Evolutionary conservation across 2,888 invertebrate species (phyloP).

Genomic region (Beris chalybata): DNA sequence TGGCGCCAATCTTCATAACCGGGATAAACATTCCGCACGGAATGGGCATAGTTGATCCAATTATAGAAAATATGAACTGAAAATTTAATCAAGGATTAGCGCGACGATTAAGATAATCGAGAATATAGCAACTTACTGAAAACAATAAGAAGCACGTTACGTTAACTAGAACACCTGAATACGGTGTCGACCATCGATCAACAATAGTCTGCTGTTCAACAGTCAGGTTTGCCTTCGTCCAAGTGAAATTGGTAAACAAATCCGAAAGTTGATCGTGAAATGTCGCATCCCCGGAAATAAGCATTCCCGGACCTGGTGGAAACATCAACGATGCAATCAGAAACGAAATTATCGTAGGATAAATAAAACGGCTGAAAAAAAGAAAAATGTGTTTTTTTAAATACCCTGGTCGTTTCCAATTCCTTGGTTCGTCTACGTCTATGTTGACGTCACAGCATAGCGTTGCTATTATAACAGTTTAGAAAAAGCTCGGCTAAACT

Average conservation of each 20-base stretch:
- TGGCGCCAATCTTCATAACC: slow-evolving; percentile 95
- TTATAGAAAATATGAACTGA: slow-evolving; percentile 83
- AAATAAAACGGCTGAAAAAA: slow-evolving; percentile 80
- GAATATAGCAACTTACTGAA: slow-evolving; percentile 65
- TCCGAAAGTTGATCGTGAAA: slow-evolving; percentile 77
- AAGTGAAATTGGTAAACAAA: slow-evolving; percentile 94
- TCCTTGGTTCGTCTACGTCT: too few species aligned
- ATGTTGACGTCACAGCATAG: too few species aligned
- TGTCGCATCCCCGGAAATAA: slow-evolving; percentile 79
- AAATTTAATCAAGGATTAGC: slow-evolving; percentile 40
- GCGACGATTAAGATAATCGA: too few species aligned
- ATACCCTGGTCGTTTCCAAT: too few species aligned
- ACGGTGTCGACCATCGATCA: slow-evolving; percentile 82
- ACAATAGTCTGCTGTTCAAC: slow-evolving; percentile 83
- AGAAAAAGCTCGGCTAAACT: too few species aligned
- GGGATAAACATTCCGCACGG: slow-evolving; percentile 98
- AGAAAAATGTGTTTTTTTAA: not conserved
- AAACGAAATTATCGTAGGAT: slow-evolving; percentile 88
- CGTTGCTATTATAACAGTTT: too few species aligned
- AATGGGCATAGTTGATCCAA: slow-evolving; percentile 94
- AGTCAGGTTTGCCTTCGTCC: slow-evolving; percentile 78
- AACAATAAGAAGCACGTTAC: slow-evolving; percentile 80
- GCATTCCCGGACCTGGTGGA: slow-evolving; percentile 90
- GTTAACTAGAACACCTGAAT: slow-evolving; percentile 82
- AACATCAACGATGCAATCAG: slow-evolving; percentile 82